Evolutionary conservation across 2,888 invertebrate genomes (phyloP).

Genomic region (Harpalus rufipes): DNA sequence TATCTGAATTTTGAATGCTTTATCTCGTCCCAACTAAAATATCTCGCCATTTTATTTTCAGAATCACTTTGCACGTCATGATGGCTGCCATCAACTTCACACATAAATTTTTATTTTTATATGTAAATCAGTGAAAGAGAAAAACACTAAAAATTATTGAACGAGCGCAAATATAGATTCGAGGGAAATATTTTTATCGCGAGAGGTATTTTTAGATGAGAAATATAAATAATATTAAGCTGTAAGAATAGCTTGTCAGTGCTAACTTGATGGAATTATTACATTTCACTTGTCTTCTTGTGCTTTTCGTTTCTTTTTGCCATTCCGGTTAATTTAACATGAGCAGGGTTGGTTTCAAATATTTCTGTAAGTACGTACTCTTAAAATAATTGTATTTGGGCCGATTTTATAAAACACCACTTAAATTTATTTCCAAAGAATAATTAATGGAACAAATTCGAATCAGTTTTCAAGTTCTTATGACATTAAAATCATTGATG

Average conservation of each 20-base stretch:
- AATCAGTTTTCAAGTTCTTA: too few species aligned
- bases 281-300: conserved; percentile 45
- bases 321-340: conserved; percentile 44
- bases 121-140: conserved; percentile 20
- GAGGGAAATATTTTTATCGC: background rate
- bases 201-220: background rate
- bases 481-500: too few species aligned
- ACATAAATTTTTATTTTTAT: conserved; percentile 44
- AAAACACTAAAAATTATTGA: conserved; percentile 13
- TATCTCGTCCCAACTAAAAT: conserved; percentile 15
- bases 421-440: too few species aligned
- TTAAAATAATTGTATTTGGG: too few species aligned
- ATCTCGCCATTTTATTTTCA: conserved; percentile 25
- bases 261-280: conserved; percentile 52
- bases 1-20: conserved; percentile 16
- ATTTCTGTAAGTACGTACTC: too few species aligned
- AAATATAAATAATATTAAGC: conserved; percentile 37
- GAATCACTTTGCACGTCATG: conserved; percentile 39
- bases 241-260: conserved; percentile 14
- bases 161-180: background rate
- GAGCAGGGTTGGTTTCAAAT: conserved; percentile 18
- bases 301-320: conserved; percentile 37
- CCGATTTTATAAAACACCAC: too few species aligned
- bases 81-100: conserved; percentile 30
- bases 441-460: too few species aligned